Conservation (phyloP, 2,888 invertebrate genomes). For the Nycteola revayana region DNA sequence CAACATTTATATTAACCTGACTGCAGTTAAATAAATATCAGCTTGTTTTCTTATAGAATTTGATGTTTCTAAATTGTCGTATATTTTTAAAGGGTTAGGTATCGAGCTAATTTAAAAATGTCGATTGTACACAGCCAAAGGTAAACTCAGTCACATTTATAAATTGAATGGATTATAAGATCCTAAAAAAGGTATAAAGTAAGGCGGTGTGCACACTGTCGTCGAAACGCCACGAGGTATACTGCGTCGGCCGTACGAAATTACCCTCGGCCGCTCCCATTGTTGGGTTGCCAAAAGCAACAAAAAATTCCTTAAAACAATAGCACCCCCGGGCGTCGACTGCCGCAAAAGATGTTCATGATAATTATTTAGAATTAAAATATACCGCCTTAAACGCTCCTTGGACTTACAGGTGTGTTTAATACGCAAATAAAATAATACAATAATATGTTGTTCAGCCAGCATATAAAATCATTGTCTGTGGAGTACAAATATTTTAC, state of each 20-base stretch:
- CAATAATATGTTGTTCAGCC: conserved; percentile 20
- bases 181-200: conserved; percentile 40
- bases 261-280: conserved; percentile 68
- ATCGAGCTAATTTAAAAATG: too few species aligned
- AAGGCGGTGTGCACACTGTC: conserved; percentile 45
- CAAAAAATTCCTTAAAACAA: conserved; percentile 78
- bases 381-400: conserved; percentile 70
- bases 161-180: conserved; percentile 39
- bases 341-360: conserved; percentile 71
- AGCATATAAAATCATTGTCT: conserved; percentile 23
- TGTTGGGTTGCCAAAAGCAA: conserved; percentile 77
- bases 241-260: conserved; percentile 56
- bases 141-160: conserved; percentile 33
- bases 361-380: conserved; percentile 78
- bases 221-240: conserved; percentile 50
- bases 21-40: conserved; percentile 32
- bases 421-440: conserved; percentile 48
- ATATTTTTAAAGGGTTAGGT: too few species aligned
- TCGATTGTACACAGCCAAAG: conserved; percentile 5
- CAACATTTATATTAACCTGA: conserved; percentile 30
- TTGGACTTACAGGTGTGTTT: conserved; percentile 69
- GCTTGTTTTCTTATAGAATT: too few species aligned
- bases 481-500: conserved; percentile 9
- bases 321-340: conserved; percentile 73
- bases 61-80: too few species aligned